Base-by-base conservation (phyloP, 2,797 vertebrate species). In the Hemibagrus guttatus region DNA sequence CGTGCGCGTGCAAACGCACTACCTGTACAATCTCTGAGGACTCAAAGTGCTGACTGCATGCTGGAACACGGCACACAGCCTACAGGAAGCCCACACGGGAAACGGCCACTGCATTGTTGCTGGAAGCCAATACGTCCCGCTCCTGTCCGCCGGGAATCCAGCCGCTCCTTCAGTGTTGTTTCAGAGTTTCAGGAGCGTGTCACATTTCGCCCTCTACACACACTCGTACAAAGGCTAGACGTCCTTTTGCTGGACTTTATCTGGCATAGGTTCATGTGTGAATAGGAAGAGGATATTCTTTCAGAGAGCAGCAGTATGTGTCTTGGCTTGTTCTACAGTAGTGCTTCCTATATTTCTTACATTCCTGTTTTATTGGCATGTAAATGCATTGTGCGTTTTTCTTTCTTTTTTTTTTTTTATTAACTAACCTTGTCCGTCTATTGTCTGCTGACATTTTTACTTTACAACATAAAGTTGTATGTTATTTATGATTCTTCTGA, bases 1-100 rank as follows among this genome's bases (percentile, higher is more conserved):
- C 39, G 66, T 74, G 52, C 14, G 6, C 17, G 21, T 46, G 52
- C 28, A 39, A 52, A 59, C 52, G 46, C 49, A 90, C 93, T 93
- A 94, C 92, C 95, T 93, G 93, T 90, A 93, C 89, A 89, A 90
- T 93, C 93, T 92, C 90, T 91, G 88, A 90, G 90, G 85, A 89
- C 86, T 91, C 88, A 90, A 91, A 85, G 83, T 76, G 85, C 90
- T 89, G 91, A 92, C 89, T 90, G 85, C 88, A 89, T 90, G 91
- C 89, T 92, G 90, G 90, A 92, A 93, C 89, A 91, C 74, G 81
- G 89, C 64, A 16, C 90, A 84, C 90, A 86, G 89, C 83, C 91
- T 91, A 91, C 93, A 95, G 93, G 94, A 95, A 95, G 91, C 90
- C 86, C 89, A 90, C 91, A 87, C 93, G 94, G 95, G 95, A 96